These are phyloP conservation scores for Mixornis gularis DNA, from an alignment of 2,113 vertebrate species.

Conservation along the genomic window DNA sequence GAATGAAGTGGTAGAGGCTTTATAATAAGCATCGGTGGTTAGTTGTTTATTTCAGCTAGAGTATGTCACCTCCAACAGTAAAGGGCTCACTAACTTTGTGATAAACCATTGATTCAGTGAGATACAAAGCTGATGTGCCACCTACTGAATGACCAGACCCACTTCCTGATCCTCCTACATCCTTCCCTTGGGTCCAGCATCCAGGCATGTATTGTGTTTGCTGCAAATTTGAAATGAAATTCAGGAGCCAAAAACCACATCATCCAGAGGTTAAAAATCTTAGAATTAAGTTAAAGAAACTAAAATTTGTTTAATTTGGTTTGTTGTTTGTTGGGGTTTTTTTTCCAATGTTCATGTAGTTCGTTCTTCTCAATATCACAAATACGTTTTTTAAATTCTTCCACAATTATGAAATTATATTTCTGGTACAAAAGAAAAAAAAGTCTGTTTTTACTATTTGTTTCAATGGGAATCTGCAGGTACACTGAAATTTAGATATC, in stretches of 20 bases:
- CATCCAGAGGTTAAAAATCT: not conserved
- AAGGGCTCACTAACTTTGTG: not conserved
- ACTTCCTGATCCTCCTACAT: not conserved
- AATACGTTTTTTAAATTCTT: not conserved
- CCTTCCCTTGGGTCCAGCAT: not conserved
- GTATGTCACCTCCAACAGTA: not conserved
- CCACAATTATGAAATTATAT: not conserved
- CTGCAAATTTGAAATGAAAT: not conserved
- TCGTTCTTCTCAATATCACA: conserved; percentile 16
- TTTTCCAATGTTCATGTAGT: not conserved
- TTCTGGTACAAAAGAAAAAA: not conserved
- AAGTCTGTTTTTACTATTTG: not conserved
- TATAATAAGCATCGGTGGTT: not conserved
- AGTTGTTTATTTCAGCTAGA: not conserved
- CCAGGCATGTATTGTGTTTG: not conserved
- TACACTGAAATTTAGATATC: not conserved
- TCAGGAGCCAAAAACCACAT: not conserved
- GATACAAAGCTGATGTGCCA: not conserved
- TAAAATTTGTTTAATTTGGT: not conserved
- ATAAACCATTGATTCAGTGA: not conserved
- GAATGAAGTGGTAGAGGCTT: not conserved
- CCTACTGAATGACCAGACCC: not conserved
- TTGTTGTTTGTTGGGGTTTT: not conserved
- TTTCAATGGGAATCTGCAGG: not conserved
- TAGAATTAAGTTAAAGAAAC: not conserved